Percentiles rank a stretch among this genome's conserved stretches.
Evolutionary conservation across 2,797 vertebrate species (phyloP).

Genomic region (Microctenopoma lineatum): DNA sequence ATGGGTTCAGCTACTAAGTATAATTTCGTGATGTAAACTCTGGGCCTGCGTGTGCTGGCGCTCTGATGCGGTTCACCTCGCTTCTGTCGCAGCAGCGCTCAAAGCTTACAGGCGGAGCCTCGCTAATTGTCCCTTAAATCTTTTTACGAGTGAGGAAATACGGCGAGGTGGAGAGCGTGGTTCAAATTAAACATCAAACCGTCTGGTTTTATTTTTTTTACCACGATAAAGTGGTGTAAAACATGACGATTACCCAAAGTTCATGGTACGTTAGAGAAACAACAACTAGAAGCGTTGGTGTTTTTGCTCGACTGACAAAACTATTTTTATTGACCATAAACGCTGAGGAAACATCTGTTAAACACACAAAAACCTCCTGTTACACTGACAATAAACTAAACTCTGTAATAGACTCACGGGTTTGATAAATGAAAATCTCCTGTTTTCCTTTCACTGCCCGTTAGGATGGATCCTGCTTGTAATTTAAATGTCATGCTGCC

Average conservation of each 20-base stretch:
- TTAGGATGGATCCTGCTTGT: background rate
- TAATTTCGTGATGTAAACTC: conserved; percentile 60
- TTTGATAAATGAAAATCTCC: background rate
- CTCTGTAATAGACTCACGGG: background rate
- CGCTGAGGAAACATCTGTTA: background rate
- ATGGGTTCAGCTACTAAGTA: conserved; percentile 27
- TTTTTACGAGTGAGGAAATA: conserved; percentile 58
- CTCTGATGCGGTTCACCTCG: conserved; percentile 62
- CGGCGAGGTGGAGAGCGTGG: conserved; percentile 26
- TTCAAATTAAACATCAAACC: conserved; percentile 47
- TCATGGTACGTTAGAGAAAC: background rate
- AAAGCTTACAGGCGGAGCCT: conserved; percentile 23
- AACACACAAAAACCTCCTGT: background rate
- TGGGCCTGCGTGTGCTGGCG: background rate
- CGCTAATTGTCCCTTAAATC: conserved; percentile 66
- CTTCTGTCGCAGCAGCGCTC: conserved; percentile 23
- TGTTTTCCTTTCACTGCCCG: background rate
- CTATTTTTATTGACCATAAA: background rate
- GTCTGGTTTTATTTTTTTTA: too few relatives aligned
- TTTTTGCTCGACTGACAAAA: too few relatives aligned
- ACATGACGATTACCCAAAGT: background rate
- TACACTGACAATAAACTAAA: background rate
- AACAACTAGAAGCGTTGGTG: background rate
- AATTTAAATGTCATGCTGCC: background rate
- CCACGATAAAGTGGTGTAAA: too few relatives aligned